Conservation (phyloP, 1,140 invertebrate genomes). For the Drosophila teissieri region DNA sequence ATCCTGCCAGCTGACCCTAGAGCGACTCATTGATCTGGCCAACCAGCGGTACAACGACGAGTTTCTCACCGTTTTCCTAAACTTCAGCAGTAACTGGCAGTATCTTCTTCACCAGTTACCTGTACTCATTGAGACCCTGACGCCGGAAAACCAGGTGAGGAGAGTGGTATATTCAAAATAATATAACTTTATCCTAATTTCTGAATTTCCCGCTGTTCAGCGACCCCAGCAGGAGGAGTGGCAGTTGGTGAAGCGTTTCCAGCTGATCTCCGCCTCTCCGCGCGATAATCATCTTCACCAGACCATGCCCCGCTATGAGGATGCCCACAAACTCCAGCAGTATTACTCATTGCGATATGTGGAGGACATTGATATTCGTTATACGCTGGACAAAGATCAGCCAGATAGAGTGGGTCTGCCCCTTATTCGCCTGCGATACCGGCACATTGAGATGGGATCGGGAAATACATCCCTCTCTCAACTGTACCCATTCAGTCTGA, state of each 20-base stretch:
- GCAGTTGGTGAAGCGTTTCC: constrained; percentile 89
- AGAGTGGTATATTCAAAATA: not conserved
- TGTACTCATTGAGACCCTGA: constrained; percentile 85
- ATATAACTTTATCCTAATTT: not conserved
- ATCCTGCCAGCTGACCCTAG: constrained; percentile 86
- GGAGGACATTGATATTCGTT: constrained; percentile 65
- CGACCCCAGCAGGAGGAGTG: constrained; percentile 86
- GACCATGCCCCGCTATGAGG: constrained; percentile 61
- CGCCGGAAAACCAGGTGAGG: constrained; percentile 68
- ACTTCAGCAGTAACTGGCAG: constrained; percentile 77
- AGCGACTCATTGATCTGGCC: constrained; percentile 85
- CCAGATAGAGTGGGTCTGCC: constrained; percentile 64
- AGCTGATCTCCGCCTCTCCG: constrained; percentile 87
- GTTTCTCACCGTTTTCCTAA: constrained; percentile 86
- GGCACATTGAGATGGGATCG: constrained; percentile 52
- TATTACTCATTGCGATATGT: constrained; percentile 69
- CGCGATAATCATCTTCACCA: constrained; percentile 31
- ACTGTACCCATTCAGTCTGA: constrained; percentile 59
- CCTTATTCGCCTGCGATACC: constrained; percentile 65
- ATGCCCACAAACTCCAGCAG: constrained; percentile 67
- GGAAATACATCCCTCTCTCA: constrained; percentile 53
- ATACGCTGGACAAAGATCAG: constrained; percentile 60
- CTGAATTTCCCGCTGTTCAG: constrained; percentile 7
- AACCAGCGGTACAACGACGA: constrained; percentile 79
- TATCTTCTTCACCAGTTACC: constrained; percentile 87